These are phyloP conservation scores for Tubulanus polymorphus DNA, from an alignment of 2,888 invertebrate species.

Conservation along the genomic window DNA sequence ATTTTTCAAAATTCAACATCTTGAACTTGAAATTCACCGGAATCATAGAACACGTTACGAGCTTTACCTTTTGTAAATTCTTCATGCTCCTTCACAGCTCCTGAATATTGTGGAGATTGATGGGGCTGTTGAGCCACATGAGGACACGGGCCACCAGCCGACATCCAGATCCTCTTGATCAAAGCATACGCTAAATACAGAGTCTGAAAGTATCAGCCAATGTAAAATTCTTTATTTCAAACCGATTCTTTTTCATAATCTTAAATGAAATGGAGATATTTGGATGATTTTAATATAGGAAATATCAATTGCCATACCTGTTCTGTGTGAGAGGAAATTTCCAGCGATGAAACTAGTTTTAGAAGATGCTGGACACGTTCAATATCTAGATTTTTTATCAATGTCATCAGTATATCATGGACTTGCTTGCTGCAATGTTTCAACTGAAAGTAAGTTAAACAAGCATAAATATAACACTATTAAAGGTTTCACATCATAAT, in stretches of 20 bases:
- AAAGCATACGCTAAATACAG: conserved; percentile 83
- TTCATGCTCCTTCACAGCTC: conserved; percentile 30
- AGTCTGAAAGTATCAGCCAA: conserved; percentile 60
- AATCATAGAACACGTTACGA: no score
- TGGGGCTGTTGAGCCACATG: conserved; percentile 18
- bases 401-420: conserved; percentile 81
- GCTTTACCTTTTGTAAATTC: conserved; percentile 27
- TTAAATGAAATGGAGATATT: no score
- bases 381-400: conserved; percentile 84
- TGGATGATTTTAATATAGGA: neutral
- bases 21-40: no score
- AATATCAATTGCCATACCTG: conserved; percentile 59
- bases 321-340: conserved; percentile 88
- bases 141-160: conserved; percentile 51
- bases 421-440: conserved; percentile 94
- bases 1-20: no score
- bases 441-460: conserved; percentile 51
- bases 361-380: conserved; percentile 85
- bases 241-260: no score
- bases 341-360: conserved; percentile 77
- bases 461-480: neutral
- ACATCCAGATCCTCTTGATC: conserved; percentile 87
- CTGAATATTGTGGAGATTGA: conserved; percentile 18
- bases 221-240: no score
- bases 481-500: no score